Evolutionary conservation across 2,888 invertebrate species (phyloP).

Genomic region (Leptinotarsa juncta): DNA sequence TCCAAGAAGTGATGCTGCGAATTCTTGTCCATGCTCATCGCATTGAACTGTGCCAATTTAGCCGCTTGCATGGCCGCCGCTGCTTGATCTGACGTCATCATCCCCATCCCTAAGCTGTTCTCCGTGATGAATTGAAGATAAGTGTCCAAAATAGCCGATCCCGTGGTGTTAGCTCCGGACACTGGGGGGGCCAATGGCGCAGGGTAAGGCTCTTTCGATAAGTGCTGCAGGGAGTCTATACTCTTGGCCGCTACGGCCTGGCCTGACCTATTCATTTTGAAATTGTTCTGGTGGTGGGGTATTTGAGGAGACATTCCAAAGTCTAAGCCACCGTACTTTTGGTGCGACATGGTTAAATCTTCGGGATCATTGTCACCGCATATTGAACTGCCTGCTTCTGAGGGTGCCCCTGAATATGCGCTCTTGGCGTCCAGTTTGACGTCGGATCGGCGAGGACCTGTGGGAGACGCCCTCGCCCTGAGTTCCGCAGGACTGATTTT

Average conservation of each 20-base stretch:
- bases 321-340: conserved; percentile 64
- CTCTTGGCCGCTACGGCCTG: conserved; percentile 77
- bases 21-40: conserved; percentile 68
- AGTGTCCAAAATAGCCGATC: conserved; percentile 85
- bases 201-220: conserved; percentile 77
- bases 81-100: conserved; percentile 74
- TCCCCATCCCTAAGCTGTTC: conserved; percentile 78
- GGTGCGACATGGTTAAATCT: conserved; percentile 79
- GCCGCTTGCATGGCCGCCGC: conserved; percentile 81
- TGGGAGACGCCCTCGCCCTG: conserved; percentile 86
- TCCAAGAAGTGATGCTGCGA: conserved; percentile 73
- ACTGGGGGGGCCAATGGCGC: conserved; percentile 69
- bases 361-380: conserved; percentile 87
- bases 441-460: conserved; percentile 82
- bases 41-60: conserved; percentile 82
- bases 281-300: conserved; percentile 60
- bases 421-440: conserved; percentile 83
- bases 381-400: conserved; percentile 77
- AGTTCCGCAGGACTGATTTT: conserved; percentile 87
- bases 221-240: conserved; percentile 72
- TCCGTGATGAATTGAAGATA: conserved; percentile 90
- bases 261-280: conserved; percentile 62
- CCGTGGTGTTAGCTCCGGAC: conserved; percentile 69
- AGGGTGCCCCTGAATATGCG: conserved; percentile 73
- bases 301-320: conserved; percentile 69